Evolutionary conservation across 2,113 vertebrate genomes (phyloP).

Genomic region (Hemichromis elongatus): DNA sequence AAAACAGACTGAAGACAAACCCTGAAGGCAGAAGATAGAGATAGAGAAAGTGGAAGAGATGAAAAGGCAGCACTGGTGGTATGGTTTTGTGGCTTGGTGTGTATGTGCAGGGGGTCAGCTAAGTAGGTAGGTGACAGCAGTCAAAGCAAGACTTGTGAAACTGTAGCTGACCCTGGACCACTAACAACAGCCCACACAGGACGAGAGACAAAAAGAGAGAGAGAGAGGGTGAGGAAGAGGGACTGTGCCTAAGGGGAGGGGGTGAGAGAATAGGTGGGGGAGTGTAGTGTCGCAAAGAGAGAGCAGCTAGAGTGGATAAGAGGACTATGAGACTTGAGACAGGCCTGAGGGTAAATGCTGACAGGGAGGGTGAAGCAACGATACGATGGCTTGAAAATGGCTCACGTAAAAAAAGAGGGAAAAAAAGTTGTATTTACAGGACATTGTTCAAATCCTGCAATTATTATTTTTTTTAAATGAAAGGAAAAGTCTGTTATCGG

Average conservation of each 20-base stretch:
- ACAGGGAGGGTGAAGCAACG: slow-evolving; percentile 24
- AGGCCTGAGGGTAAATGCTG: slow-evolving; percentile 13
- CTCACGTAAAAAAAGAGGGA: not conserved
- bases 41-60: not conserved
- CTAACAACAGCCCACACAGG: slow-evolving; percentile 55
- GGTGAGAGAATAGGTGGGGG: slow-evolving; percentile 3
- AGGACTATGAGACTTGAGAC: slow-evolving; percentile 1
- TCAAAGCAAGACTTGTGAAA: slow-evolving; percentile 72
- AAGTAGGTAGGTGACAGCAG: slow-evolving; percentile 67
- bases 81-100: slow-evolving; percentile 1
- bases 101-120: not conserved
- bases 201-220: slow-evolving; percentile 22
- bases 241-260: slow-evolving; percentile 3
- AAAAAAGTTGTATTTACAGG: fast-evolving
- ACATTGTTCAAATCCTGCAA: not conserved
- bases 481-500: not conserved
- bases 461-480: not conserved
- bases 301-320: not conserved
- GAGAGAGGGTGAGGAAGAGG: not conserved
- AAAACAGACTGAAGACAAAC: not conserved
- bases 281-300: not conserved
- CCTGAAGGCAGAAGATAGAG: not conserved
- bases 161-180: slow-evolving; percentile 64
- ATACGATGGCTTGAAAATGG: slow-evolving; percentile 11
- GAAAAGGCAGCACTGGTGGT: not conserved